Conservation (phyloP, 2,888 invertebrate genomes). For the Eupithecia dodoneata region DNA sequence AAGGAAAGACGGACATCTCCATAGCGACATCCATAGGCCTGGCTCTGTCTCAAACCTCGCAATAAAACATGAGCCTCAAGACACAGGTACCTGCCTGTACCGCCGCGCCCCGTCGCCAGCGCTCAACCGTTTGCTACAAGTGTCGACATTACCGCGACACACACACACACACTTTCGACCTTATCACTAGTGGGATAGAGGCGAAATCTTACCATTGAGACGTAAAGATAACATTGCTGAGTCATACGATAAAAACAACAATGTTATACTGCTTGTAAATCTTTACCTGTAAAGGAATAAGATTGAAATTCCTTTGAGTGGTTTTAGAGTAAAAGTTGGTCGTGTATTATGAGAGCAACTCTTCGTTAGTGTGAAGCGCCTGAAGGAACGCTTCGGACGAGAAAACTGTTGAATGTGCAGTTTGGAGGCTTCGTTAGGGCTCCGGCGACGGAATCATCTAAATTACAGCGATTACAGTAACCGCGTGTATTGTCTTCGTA, state of each 20-base stretch:
- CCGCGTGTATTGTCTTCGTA: background rate
- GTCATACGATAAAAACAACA: conserved; percentile 33
- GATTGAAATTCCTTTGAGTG: conserved; percentile 14
- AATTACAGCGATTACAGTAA: conserved; percentile 13
- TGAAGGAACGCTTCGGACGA: conserved; percentile 46
- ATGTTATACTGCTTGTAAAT: background rate
- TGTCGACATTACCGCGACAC: conserved; percentile 30
- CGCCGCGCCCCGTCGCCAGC: conserved; percentile 49
- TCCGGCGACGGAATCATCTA: conserved; percentile 15
- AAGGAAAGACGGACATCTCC: background rate
- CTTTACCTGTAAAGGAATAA: background rate
- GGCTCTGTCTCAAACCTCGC: conserved; percentile 11
- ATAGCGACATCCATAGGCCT: background rate
- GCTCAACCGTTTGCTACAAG: conserved; percentile 50
- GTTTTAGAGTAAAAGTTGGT: conserved; percentile 9
- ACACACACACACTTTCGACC: background rate
- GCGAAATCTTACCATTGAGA: conserved; percentile 26
- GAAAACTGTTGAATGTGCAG: conserved; percentile 60
- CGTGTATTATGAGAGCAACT: conserved; percentile 49
- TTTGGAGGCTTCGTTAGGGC: conserved; percentile 44
- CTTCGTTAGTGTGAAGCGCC: conserved; percentile 56
- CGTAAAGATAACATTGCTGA: conserved; percentile 16
- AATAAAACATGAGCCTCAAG: conserved; percentile 34
- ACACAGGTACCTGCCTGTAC: conserved; percentile 42
- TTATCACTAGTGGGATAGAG: background rate